phyloP scores from a whole-genome alignment of 2,888 invertebrate genomes.

The Anagyrus pseudococci region DNA sequence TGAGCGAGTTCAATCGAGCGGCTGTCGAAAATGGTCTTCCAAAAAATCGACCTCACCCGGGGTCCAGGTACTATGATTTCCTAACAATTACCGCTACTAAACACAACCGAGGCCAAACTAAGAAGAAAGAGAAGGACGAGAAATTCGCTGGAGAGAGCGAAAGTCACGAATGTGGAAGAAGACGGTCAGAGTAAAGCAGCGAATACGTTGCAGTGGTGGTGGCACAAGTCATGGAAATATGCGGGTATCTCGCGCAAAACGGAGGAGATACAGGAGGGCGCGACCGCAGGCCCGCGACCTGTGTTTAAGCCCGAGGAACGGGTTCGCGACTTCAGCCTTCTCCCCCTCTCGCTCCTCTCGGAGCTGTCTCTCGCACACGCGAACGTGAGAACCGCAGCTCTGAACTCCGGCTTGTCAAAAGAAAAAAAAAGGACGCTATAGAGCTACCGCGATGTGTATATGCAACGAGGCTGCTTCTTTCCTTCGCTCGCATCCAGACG shows the following conservation, averaged over 20 bases:
- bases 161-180: no score
- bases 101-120: conserved; percentile 24
- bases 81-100: conserved; percentile 35
- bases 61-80: conserved; percentile 27
- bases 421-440: conserved; percentile 14
- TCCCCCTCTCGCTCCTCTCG: conserved; percentile 29
- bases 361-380: conserved; percentile 43
- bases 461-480: no score
- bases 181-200: no score
- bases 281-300: conserved; percentile 53
- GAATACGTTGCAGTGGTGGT: conserved; percentile 25
- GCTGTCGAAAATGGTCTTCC: no score
- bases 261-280: conserved; percentile 33
- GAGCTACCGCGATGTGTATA: not conserved
- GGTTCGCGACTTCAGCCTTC: not conserved
- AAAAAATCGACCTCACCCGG: no score
- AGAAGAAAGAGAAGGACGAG: conserved; percentile 35
- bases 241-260: conserved; percentile 24
- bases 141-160: conserved; percentile 28
- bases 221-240: conserved; percentile 31
- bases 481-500: no score
- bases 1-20: no score
- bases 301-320: conserved; percentile 53
- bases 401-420: not conserved
- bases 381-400: conserved; percentile 52